phyloP scores from a whole-genome alignment of 1,140 invertebrate species.

The Aradophagus sp. region DNA sequence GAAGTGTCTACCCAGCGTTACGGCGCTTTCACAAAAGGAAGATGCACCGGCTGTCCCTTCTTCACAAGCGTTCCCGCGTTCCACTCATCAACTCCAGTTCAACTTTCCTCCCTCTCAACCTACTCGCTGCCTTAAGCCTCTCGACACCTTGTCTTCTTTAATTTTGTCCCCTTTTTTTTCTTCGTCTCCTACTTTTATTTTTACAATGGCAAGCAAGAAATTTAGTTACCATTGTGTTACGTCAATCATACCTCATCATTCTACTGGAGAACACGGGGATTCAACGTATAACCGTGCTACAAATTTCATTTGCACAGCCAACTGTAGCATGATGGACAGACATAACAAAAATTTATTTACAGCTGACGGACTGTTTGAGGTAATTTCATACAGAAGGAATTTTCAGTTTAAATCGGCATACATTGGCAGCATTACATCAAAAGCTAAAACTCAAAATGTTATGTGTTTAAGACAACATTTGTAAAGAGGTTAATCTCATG shows the following conservation, averaged over 20 bases:
- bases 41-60: slow-evolving; percentile 62
- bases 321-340: too few species aligned
- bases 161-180: slow-evolving; percentile 45
- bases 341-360: too few species aligned
- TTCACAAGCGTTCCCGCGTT: slow-evolving; percentile 54
- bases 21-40: slow-evolving; percentile 66
- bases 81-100: slow-evolving; percentile 58
- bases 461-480: too few species aligned
- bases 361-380: too few species aligned
- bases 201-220: slow-evolving; percentile 62
- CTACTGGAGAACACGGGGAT: slow-evolving; percentile 60
- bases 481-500: too few species aligned
- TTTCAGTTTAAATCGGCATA: too few species aligned
- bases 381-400: too few species aligned
- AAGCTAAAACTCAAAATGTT: too few species aligned
- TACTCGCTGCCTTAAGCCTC: slow-evolving; percentile 25
- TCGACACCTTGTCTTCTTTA: slow-evolving; percentile 38
- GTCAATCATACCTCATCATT: slow-evolving; percentile 62
- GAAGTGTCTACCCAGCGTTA: slow-evolving; percentile 72
- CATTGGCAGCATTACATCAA: too few species aligned
- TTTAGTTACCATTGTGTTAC: slow-evolving; percentile 71
- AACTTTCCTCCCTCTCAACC: slow-evolving; percentile 16
- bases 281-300: slow-evolving; percentile 70
- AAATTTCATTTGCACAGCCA: slow-evolving; percentile 69
- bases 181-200: slow-evolving; percentile 44